Conservation (phyloP, 2,888 invertebrate species). For the Mimachlamys varia region DNA sequence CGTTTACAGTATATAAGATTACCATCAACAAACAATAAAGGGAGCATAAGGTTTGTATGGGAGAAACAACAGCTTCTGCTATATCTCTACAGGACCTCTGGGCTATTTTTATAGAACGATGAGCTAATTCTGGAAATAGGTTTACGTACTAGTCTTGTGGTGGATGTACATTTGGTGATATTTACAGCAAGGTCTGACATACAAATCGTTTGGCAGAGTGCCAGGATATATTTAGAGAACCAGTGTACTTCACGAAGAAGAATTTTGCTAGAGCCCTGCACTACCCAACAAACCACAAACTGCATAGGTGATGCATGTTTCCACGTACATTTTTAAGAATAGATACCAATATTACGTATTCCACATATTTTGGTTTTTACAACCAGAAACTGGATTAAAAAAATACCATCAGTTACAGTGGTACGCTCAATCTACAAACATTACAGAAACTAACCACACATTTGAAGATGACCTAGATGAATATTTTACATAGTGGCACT, state of each 20-base stretch:
- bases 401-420: not conserved
- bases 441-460: not conserved
- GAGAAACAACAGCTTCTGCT: not conserved
- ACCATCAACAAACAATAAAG: not conserved
- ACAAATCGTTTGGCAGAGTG: not conserved
- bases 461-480: not conserved
- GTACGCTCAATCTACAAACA: no score
- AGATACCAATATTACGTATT: not conserved
- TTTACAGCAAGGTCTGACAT: not conserved
- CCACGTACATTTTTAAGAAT: not conserved
- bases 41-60: not conserved
- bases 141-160: not conserved
- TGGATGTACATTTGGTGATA: not conserved
- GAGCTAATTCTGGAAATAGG: conserved; percentile 10
- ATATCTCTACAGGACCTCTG: not conserved
- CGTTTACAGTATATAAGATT: no score
- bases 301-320: no score
- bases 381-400: not conserved
- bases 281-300: not conserved
- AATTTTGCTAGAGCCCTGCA: not conserved
- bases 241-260: not conserved
- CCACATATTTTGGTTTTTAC: not conserved
- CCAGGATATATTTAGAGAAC: not conserved
- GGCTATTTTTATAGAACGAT: not conserved
- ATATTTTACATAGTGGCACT: not conserved